phyloP scores from a whole-genome alignment of 1,140 invertebrate species.

The Cotesia typhae region DNA sequence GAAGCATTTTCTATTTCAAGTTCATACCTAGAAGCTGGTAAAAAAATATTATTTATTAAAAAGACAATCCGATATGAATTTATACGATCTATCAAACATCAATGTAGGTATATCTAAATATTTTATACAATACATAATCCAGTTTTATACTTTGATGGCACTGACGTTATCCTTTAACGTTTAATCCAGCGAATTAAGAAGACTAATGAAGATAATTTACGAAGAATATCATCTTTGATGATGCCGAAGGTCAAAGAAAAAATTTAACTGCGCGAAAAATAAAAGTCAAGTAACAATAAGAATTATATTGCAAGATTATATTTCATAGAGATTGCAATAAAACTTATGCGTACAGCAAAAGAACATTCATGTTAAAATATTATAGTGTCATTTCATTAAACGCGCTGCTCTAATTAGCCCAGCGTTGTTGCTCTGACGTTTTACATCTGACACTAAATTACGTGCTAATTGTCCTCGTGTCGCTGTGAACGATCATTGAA shows the following conservation, averaged over 20 bases:
- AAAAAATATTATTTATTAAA: not conserved
- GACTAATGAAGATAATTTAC: not conserved
- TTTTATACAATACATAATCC: not conserved
- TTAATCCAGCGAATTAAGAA: slow-evolving; percentile 1
- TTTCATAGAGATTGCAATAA: not conserved
- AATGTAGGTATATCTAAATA: not conserved
- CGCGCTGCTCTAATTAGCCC: slow-evolving; percentile 31
- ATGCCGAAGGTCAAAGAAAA: slow-evolving; percentile 12
- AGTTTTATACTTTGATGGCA: not conserved
- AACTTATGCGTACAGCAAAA: not conserved
- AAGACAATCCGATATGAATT: not conserved
- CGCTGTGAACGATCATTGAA: not conserved
- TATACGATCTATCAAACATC: no score
- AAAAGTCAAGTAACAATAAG: slow-evolving; percentile 11
- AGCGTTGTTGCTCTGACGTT: not conserved
- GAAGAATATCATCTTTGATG: slow-evolving; percentile 21
- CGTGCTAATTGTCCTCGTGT: slow-evolving; percentile 33
- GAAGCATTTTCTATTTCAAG: slow-evolving; percentile 18
- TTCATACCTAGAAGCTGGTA: not conserved
- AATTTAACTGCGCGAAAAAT: not conserved
- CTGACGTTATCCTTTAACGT: slow-evolving; percentile 1
- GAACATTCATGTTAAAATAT: not conserved
- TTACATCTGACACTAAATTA: slow-evolving; percentile 22
- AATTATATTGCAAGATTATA: not conserved
- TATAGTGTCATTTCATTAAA: slow-evolving; percentile 23